Evolutionary conservation across 2,797 vertebrate species (phyloP).

Genomic region (Labeo calbasu): DNA sequence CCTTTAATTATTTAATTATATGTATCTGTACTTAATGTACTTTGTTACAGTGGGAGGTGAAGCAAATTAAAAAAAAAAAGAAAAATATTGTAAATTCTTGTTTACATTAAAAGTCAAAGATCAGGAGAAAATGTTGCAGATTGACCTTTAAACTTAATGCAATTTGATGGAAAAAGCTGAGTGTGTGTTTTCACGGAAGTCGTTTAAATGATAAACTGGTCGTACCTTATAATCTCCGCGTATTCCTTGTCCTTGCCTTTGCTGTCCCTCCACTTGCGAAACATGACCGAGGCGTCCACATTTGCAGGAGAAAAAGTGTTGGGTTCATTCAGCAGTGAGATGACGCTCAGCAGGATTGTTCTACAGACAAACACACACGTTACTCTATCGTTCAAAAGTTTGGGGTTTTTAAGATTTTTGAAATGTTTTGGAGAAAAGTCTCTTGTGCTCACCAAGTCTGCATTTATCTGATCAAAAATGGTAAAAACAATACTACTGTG

Average conservation of each 20-base stretch:
- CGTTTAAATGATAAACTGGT: not conserved
- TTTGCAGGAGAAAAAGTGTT: slow-evolving; percentile 99
- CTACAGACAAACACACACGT: slow-evolving; percentile 70
- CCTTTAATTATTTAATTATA: not conserved
- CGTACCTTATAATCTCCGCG: slow-evolving; percentile 94
- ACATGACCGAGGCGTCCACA: slow-evolving; percentile 98
- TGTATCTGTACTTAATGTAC: not conserved
- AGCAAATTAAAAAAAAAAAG: not conserved
- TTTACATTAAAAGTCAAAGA: not conserved
- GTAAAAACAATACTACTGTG: not conserved
- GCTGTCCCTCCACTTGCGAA: slow-evolving; percentile 99
- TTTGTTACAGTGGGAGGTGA: not conserved
- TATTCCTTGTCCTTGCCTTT: slow-evolving; percentile 99
- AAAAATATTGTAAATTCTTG: no score
- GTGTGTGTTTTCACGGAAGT: not conserved
- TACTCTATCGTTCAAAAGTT: not conserved
- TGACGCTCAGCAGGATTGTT: slow-evolving; percentile 96
- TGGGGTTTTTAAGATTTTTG: not conserved
- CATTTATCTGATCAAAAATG: not conserved
- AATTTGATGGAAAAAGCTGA: not conserved
- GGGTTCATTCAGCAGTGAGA: slow-evolving; percentile 98
- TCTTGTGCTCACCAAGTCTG: not conserved
- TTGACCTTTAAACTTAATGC: not conserved
- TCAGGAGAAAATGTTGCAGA: not conserved
- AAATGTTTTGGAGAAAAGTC: not conserved